Base-by-base conservation (phyloP, 2,113 vertebrate species). In the Cavia aperea region DNA sequence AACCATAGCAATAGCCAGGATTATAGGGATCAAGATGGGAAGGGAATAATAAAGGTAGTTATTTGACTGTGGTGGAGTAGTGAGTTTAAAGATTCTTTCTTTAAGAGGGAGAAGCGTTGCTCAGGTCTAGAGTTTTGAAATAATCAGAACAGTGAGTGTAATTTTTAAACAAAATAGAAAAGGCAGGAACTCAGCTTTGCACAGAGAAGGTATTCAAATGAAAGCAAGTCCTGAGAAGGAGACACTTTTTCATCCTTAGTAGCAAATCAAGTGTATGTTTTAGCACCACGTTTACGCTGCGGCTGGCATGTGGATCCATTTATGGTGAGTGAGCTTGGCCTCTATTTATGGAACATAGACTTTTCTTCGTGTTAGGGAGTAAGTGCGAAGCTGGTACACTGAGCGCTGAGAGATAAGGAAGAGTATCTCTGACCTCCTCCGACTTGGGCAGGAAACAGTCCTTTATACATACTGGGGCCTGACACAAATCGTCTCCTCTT, bases 291-390 rank as follows among this genome's bases (percentile, higher is more conserved):
- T 88, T 72, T 91, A 60, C 68, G 65, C 86, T 56, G 49, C 49
- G 72, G 90, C 86, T 84, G 83, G 86, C n/a, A 6, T 19, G 43
- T 8, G 43, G 49, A 46, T 46, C 91, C 65, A 72, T 93, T 81
- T 95, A 88, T 88, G 88, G 90, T 72, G 86, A 93, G 88, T 90
- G 90, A 94, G 24, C 78, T 86, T 93, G 78, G 51, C 88, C 94
- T 92, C 92, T 95, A 73, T 95, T 93, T 93, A 82, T 83, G 81
- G 66, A 63, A 51, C 7, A 0, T 29, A 16, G 24, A 73, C 82
- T 89, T 84, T 65, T 66, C 36, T 94, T 85, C 26, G 36, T 15
- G 5, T 88, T 75, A 29, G 68, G 51, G 81, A 93, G 77, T 81
- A 29, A 56, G 65, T 62, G 60, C 65, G 70, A 23, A 87, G 83